Percentiles rank a stretch among this genome's conserved stretches.
phyloP scores from a whole-genome alignment of 1,140 invertebrate species.

The Temnothorax longispinosus region DNA sequence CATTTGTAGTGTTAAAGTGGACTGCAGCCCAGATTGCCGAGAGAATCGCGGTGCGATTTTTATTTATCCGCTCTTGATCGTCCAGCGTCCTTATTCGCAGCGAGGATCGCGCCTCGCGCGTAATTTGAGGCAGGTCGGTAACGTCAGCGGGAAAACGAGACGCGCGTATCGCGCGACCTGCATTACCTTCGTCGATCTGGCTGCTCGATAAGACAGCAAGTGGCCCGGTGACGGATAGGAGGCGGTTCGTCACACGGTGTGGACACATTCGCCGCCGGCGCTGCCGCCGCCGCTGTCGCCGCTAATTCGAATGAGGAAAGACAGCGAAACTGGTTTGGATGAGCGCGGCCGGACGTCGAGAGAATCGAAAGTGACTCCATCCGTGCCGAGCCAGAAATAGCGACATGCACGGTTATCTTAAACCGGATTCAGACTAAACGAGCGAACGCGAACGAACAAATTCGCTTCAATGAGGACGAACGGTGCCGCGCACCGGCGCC shows the following conservation, averaged over 20 bases:
- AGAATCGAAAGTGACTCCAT: slow-evolving; percentile 64
- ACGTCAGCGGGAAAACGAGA: slow-evolving; percentile 63
- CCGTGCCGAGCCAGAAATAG: slow-evolving; percentile 43
- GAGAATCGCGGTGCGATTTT: no score
- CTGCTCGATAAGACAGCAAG: slow-evolving; percentile 69
- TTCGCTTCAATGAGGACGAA: neutral
- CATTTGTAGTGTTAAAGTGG: no score
- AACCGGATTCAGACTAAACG: slow-evolving; percentile 6
- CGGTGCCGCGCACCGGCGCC: neutral
- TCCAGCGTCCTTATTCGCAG: no score
- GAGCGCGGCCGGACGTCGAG: slow-evolving; percentile 34
- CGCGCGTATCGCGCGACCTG: slow-evolving; percentile 70
- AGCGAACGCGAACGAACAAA: neutral
- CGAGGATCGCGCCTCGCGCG: neutral
- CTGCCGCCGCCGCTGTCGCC: neutral
- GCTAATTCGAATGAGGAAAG: slow-evolving; percentile 53
- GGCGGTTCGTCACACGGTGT: neutral
- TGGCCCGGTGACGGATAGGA: slow-evolving; percentile 1
- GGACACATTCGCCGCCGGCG: neutral
- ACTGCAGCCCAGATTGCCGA: no score
- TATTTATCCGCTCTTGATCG: no score
- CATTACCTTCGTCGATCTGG: slow-evolving; percentile 75
- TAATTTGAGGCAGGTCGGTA: slow-evolving; percentile 80
- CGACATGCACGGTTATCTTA: slow-evolving; percentile 6
- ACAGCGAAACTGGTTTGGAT: slow-evolving; percentile 66